Conservation (phyloP, 64 coral and sea anemone species). For the Dendrophyllia cribrosa region DNA sequence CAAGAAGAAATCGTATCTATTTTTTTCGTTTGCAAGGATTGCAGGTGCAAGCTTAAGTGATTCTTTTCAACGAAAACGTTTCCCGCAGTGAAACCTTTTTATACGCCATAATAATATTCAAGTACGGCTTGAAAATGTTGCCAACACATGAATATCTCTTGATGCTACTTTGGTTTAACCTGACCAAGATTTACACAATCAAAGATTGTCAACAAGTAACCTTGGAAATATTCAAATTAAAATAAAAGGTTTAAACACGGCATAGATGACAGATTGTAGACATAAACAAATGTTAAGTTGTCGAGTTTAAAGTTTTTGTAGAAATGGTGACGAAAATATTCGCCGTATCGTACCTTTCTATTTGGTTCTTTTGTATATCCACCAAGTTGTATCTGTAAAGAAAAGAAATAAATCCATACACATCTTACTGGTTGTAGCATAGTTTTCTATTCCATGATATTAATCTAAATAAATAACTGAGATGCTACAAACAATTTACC, state of each 20-base stretch:
- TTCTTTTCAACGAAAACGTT: not conserved
- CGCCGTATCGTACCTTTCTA: not conserved
- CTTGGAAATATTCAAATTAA: not conserved
- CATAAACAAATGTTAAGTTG: not conserved
- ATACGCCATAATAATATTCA: conserved; percentile 8
- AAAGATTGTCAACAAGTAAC: not conserved
- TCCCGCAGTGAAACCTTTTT: not conserved
- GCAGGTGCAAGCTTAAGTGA: conserved; percentile 14
- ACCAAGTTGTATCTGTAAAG: not conserved
- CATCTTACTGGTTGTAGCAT: too few species aligned
- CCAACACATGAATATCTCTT: not conserved
- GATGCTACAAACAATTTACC: not conserved
- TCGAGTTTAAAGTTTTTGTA: not conserved
- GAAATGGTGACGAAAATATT: not conserved
- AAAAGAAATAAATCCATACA: not conserved
- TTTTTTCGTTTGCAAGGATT: not conserved
- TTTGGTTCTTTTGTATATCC: not conserved
- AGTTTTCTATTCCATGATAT: too few species aligned
- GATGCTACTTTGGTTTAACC: conserved; percentile 2
- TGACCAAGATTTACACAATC: not conserved
- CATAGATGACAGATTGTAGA: too few species aligned
- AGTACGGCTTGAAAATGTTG: not conserved
- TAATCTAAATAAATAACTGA: not conserved
- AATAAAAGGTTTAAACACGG: not conserved
- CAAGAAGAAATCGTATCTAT: not conserved